phyloP scores from a whole-genome alignment of 1,140 invertebrate genomes.

The Scylla paramamosain region DNA sequence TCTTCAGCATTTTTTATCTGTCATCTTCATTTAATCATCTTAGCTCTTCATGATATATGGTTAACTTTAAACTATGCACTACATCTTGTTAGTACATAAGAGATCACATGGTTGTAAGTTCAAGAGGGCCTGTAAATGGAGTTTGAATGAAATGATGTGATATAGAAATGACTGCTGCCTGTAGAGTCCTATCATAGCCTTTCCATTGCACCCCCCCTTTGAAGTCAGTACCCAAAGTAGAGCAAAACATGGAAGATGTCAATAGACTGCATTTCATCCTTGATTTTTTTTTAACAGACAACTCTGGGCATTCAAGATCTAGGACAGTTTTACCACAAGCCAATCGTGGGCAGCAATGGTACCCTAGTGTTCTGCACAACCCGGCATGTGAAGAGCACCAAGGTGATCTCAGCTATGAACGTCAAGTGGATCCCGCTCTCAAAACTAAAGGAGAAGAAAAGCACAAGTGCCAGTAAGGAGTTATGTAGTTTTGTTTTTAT shows the following conservation, averaged over 20 bases:
- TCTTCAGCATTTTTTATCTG: conserved; percentile 33
- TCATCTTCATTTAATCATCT: neutral
- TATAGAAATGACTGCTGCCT: too few species aligned
- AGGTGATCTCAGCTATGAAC: conserved; percentile 91
- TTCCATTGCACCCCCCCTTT: too few species aligned
- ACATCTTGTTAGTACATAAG: too few species aligned
- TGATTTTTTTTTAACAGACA: conserved; percentile 45
- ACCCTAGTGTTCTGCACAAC: conserved; percentile 94
- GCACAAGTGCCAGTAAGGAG: conserved; percentile 84
- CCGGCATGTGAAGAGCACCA: conserved; percentile 90
- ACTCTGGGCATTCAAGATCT: conserved; percentile 94
- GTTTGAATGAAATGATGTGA: too few species aligned
- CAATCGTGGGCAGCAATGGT: conserved; percentile 91
- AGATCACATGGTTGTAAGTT: too few species aligned
- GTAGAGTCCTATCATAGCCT: too few species aligned
- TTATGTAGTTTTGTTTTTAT: neutral
- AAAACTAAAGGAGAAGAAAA: conserved; percentile 84
- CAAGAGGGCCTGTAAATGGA: too few species aligned
- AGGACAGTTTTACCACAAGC: conserved; percentile 95
- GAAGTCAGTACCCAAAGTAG: too few species aligned
- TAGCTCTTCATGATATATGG: neutral
- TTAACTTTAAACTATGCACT: too few species aligned
- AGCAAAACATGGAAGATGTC: too few species aligned
- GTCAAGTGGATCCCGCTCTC: conserved; percentile 93
- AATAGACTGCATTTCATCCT: neutral